These are phyloP conservation scores for Bathynomus jamesi DNA, from an alignment of 1,140 invertebrate genomes.

Conservation along the genomic window DNA sequence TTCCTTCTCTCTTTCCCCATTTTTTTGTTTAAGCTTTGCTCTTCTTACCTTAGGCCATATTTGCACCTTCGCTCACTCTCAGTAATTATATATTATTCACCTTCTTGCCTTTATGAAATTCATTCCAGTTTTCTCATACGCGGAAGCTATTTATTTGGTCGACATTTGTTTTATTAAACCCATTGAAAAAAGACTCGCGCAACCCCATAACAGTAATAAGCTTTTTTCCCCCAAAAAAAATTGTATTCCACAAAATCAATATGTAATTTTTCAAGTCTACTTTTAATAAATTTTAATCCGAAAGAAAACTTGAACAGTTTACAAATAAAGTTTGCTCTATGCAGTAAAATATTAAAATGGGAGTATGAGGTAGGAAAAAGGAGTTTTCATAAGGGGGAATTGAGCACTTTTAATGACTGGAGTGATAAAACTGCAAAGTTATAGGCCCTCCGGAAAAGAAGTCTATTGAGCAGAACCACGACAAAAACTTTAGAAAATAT, in stretches of 20 bases:
- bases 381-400: not conserved
- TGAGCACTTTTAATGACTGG: not conserved
- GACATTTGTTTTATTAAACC: not conserved
- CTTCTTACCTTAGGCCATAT: not conserved
- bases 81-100: conserved; percentile 1
- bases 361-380: not conserved
- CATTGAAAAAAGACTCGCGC: not conserved
- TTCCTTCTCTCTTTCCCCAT: not conserved
- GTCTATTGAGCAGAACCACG: not conserved
- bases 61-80: not conserved
- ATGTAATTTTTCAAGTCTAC: not conserved
- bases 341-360: not conserved
- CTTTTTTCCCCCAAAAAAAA: not conserved
- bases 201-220: not conserved
- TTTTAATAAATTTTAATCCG: not conserved
- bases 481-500: not conserved
- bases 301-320: not conserved
- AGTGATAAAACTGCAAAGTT: not conserved
- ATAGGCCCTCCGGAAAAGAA: not conserved
- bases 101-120: not conserved
- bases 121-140: not conserved
- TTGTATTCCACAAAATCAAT: not conserved
- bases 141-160: not conserved
- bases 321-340: not conserved
- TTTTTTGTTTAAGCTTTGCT: not conserved